These are phyloP conservation scores for Cydia splendana DNA, from an alignment of 1,140 invertebrate species.

Conservation along the genomic window DNA sequence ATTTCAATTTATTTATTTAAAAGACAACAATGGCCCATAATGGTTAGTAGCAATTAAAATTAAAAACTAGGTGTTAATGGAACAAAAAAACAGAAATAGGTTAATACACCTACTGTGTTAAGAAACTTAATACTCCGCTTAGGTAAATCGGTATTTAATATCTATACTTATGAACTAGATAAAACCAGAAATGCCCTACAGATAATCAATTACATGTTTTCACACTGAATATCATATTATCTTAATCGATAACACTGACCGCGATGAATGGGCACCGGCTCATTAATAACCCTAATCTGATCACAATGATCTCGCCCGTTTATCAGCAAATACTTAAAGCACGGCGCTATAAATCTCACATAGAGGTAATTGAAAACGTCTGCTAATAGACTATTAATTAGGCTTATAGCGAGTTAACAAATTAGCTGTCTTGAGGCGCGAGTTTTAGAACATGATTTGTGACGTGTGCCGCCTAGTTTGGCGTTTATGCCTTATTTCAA, in stretches of 20 bases:
- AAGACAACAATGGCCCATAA: no score
- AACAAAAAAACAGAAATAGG: no score
- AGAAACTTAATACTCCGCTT: no score
- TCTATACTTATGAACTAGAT: not conserved
- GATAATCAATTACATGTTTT: conserved; percentile 21
- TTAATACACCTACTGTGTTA: no score
- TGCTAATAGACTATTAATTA: conserved; percentile 72
- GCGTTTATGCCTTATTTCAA: conserved; percentile 25
- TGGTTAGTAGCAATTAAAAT: no score
- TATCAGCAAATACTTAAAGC: conserved; percentile 52
- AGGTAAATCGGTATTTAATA: no score
- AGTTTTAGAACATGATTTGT: conserved; percentile 24
- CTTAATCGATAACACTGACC: conserved; percentile 19
- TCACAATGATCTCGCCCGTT: conserved; percentile 51
- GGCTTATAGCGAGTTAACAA: conserved; percentile 62
- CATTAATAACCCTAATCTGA: conserved; percentile 51
- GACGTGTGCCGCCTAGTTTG: conserved; percentile 14
- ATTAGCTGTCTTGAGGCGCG: conserved; percentile 47
- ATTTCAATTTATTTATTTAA: no score
- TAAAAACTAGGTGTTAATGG: no score
- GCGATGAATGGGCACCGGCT: conserved; percentile 37
- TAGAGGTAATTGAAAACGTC: conserved; percentile 68
- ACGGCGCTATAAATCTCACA: conserved; percentile 62
- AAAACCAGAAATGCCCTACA: not conserved
- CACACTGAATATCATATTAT: conserved; percentile 17